Evolutionary conservation across 2,797 vertebrate species (phyloP), one percentile per base, ranked within the genome.

Genomic region (Tympanoctomys barrerae): DNA sequence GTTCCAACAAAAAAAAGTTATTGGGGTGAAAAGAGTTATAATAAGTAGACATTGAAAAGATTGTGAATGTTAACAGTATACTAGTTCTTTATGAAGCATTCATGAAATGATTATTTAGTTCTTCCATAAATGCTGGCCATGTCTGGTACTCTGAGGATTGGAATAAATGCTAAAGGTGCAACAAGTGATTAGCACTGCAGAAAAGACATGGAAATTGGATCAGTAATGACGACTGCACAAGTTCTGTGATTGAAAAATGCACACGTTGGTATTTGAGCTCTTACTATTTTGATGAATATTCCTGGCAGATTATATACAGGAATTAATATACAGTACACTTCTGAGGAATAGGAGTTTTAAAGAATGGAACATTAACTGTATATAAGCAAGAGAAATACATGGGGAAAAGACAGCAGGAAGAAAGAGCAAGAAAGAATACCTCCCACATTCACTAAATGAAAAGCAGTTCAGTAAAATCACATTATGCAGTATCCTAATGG

Each of bases 361-460:
- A 83, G 28, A 31, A 33, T 28, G 5, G 19, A 62, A 73, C 14
- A 0, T 77, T 70, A 57, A 10, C 21, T 42, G 6, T 5, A 59
- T 66, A 87, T 1, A 22, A 82, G 46, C 49, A 24, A 26, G 31
- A 79, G 84, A 59, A 6, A 42, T 9, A 7, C 14, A 52, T 42
- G 28, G 26, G 54, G 62, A 96, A 22, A 24, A n/a, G 49, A 19
- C 24, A 22, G 5, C 33, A 49, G 70, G 31, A 42, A 66, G 46
- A n/a, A 0, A 61, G 13, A n/a, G 11, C 33, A 42, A 66, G 46
- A n/a, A 0, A 61, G 13, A n/a, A 49, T 2, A 3, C 3, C 3
- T 78, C 11, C 36, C 7, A 46, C 42, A 42, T 18, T 66, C 31
- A 59, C 64, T 7, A 26, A 66, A 39, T 16, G 59, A 49, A 59